Conservation (phyloP, 1,140 invertebrate genomes). For the Drosophila lacertosa region DNA sequence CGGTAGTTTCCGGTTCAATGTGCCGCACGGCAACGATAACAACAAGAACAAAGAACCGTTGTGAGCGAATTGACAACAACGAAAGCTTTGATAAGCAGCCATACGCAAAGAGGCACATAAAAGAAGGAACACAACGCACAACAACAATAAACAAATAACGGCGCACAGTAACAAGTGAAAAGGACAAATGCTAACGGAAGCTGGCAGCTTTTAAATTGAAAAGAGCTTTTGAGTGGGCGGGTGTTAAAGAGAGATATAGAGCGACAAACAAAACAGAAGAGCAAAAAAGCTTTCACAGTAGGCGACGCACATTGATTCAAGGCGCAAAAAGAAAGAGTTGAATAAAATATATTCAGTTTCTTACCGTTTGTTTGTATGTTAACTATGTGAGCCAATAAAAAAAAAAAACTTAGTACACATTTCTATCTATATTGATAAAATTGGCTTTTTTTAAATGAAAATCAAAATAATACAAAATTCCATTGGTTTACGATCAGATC, state of each 20-base stretch:
- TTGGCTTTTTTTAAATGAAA: background rate
- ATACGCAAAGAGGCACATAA: constrained; percentile 36
- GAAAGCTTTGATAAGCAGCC: constrained; percentile 67
- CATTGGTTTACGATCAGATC: constrained; percentile 1
- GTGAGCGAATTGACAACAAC: constrained; percentile 38
- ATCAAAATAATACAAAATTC: background rate
- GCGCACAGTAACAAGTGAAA: constrained; percentile 39
- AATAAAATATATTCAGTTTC: background rate
- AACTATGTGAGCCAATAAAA: background rate
- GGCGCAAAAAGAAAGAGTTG: background rate
- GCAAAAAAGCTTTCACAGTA: constrained; percentile 34
- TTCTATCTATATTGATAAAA: background rate
- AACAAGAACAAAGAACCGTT: constrained; percentile 11
- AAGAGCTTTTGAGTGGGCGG: constrained; percentile 2
- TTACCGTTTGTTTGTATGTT: background rate
- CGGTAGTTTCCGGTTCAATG: constrained; percentile 53
- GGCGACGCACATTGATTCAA: constrained; percentile 5
- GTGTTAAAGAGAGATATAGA: background rate
- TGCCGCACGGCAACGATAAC: constrained; percentile 53
- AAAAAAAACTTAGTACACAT: background rate
- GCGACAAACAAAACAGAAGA: background rate
- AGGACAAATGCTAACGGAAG: constrained; percentile 43
- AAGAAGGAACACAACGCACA: constrained; percentile 10
- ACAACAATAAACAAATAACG: constrained; percentile 42
- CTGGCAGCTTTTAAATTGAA: constrained; percentile 29